Conservation (phyloP, 2,797 vertebrate species). For the Alfaro cultratus region DNA sequence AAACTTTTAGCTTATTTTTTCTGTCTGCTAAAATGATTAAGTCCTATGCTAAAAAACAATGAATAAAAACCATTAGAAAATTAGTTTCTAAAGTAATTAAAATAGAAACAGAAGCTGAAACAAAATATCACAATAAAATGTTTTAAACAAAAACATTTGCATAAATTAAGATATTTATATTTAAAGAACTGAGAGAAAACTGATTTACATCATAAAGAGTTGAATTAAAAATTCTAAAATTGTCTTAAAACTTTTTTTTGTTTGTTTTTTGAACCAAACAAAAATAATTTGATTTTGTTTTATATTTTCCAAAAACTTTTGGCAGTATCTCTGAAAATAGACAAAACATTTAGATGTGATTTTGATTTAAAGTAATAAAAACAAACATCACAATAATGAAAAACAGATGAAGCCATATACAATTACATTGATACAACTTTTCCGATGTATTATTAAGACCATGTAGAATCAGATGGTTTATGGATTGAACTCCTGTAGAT, state of each 20-base stretch:
- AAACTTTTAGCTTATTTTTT: neutral
- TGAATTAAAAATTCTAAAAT: too few relatives aligned
- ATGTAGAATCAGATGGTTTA: neutral
- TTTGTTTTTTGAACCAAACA: neutral
- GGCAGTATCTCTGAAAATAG: neutral
- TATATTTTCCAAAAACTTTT: neutral
- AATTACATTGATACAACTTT: neutral
- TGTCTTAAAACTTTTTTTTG: neutral
- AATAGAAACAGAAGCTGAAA: neutral
- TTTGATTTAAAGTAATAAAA: neutral
- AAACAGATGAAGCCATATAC: neutral
- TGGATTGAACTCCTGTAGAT: neutral
- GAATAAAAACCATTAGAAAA: too few relatives aligned
- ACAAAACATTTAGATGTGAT: neutral
- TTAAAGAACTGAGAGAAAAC: neutral
- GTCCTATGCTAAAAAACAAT: neutral
- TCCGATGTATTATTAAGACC: too few relatives aligned
- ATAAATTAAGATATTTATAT: neutral
- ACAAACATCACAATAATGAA: neutral
- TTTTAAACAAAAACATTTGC: too few relatives aligned
- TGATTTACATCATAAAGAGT: neutral
- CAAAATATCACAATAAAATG: neutral
- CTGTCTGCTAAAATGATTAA: neutral
- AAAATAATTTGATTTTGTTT: neutral
- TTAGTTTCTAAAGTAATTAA: neutral